Percentiles rank a stretch among this genome's conserved stretches.
Evolutionary conservation across 2,113 vertebrate genomes (phyloP).

Genomic region (Prietella phreatophila): DNA sequence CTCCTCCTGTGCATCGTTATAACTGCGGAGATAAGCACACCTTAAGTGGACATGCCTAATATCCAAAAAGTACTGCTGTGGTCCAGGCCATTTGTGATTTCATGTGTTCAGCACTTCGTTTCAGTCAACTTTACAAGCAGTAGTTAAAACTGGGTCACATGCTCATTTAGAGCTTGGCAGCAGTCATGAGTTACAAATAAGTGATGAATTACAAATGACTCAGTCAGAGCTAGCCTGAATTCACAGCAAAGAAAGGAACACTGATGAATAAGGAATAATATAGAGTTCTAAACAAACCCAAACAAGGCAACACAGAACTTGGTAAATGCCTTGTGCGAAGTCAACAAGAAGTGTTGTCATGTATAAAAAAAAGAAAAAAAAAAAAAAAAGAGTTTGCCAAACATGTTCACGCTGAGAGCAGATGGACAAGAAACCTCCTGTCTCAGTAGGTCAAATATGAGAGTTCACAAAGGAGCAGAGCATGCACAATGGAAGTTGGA

Average conservation of each 20-base stretch:
- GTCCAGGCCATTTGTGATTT: constrained; percentile 19
- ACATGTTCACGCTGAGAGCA: constrained; percentile 1
- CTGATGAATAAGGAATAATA: constrained; percentile 4
- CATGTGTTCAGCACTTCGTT: background rate
- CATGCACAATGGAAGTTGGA: background rate
- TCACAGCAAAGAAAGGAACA: constrained; percentile 38
- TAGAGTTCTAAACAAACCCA: constrained; percentile 21
- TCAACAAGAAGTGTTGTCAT: constrained; percentile 23
- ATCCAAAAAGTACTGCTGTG: background rate
- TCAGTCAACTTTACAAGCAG: background rate
- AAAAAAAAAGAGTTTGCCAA: constrained; percentile 22
- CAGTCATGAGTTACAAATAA: constrained; percentile 8
- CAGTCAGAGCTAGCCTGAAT: constrained; percentile 3
- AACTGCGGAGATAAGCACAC: constrained; percentile 69
- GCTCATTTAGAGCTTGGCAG: background rate
- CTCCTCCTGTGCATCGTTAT: constrained; percentile 92
- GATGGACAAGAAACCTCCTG: constrained; percentile 43
- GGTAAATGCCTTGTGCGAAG: constrained; percentile 21
- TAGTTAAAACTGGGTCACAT: background rate
- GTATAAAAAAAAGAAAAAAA: background rate
- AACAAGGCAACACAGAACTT: constrained; percentile 37
- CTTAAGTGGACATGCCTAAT: constrained; percentile 20
- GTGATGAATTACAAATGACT: constrained; percentile 13
- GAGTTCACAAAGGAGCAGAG: background rate
- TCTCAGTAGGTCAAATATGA: constrained; percentile 55